Conservation (phyloP, 2,888 invertebrate genomes). For the Tenthredo notha region DNA sequence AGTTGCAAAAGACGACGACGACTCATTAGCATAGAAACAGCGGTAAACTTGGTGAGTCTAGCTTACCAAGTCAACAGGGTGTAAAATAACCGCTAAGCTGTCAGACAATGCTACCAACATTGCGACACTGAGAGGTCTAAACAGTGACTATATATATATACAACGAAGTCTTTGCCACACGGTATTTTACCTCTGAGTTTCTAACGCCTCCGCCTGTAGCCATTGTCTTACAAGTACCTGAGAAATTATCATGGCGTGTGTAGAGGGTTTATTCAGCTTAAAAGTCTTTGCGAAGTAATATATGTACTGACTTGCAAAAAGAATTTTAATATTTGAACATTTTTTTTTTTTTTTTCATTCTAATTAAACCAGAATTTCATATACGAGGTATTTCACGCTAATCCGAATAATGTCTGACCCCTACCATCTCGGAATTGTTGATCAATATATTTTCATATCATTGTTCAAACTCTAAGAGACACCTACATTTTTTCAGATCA, state of each 20-base stretch:
- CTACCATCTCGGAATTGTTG: too few relatives aligned
- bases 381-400: too few relatives aligned
- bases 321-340: background rate
- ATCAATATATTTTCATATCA: too few relatives aligned
- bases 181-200: conserved; percentile 69
- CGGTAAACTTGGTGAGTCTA: conserved; percentile 75
- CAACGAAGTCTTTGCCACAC: conserved; percentile 64
- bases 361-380: background rate
- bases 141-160: conserved; percentile 58
- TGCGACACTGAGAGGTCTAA: conserved; percentile 52
- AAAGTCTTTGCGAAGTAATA: background rate
- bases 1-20: conserved; percentile 9
- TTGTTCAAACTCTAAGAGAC: too few relatives aligned
- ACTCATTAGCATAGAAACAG: conserved; percentile 77
- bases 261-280: background rate
- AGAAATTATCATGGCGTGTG: background rate
- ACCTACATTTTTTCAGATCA: too few relatives aligned
- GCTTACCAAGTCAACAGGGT: conserved; percentile 78
- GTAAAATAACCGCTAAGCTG: conserved; percentile 79
- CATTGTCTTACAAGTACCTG: conserved; percentile 65
- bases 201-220: conserved; percentile 66
- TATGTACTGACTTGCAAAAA: background rate
- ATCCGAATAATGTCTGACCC: too few relatives aligned
- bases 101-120: conserved; percentile 72
- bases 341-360: too few relatives aligned